Conservation (phyloP, 1,140 invertebrate genomes). For the Sinella curviseta region DNA sequence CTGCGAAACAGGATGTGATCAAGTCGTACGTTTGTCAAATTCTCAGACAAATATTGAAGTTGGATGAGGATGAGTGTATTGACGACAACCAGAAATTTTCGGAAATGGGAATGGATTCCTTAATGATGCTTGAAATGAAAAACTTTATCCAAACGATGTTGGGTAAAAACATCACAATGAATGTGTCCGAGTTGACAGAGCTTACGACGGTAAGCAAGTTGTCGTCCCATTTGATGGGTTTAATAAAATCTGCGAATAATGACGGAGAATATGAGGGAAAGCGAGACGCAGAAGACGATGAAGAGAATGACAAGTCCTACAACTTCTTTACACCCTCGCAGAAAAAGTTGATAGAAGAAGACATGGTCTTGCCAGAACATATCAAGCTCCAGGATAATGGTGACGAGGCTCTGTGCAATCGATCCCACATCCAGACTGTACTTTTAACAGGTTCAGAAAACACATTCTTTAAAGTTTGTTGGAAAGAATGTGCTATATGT, state of each 20-base stretch:
- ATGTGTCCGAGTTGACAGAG: conserved; percentile 7
- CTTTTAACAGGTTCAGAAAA: conserved; percentile 10
- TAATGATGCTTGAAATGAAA: conserved; percentile 9
- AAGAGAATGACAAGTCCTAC: neutral
- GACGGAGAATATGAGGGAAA: neutral
- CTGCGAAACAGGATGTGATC: neutral
- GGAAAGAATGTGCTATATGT: neutral
- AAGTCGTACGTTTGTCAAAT: neutral
- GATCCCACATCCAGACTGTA: neutral
- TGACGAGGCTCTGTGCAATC: neutral
- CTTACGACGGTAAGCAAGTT: conserved; percentile 4
- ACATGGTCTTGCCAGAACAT: conserved; percentile 6
- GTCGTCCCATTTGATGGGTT: neutral
- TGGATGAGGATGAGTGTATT: neutral
- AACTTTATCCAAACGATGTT: neutral
- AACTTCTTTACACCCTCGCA: neutral
- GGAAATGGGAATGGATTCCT: neutral
- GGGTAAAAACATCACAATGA: conserved; percentile 21
- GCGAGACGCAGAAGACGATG: neutral
- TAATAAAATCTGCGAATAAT: neutral
- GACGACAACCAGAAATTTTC: conserved; percentile 15
- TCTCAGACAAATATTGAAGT: conserved; percentile 17
- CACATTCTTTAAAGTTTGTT: neutral
- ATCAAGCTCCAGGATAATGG: neutral
- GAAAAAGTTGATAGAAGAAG: neutral